Conservation (phyloP, 2,888 invertebrate species). For the Teinopalpus imperialis region DNA sequence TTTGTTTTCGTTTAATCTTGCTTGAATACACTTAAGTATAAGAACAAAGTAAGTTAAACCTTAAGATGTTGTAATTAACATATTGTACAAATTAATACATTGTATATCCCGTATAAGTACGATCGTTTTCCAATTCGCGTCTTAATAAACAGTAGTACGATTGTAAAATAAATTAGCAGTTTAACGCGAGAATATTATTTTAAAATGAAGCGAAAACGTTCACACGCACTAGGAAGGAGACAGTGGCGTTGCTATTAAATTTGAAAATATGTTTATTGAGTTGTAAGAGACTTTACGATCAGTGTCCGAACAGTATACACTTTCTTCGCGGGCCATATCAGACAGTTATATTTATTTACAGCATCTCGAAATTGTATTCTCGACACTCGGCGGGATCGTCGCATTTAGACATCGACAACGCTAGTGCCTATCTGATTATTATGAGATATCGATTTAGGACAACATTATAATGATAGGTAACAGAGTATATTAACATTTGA, state of each 20-base stretch:
- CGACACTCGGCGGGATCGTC: slow-evolving; percentile 29
- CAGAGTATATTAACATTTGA: not conserved
- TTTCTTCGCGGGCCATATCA: slow-evolving; percentile 50
- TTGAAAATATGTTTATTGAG: slow-evolving; percentile 65
- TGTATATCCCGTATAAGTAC: too few species aligned
- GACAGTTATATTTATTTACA: slow-evolving; percentile 76
- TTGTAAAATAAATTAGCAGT: slow-evolving; percentile 1
- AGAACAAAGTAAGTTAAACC: too few species aligned
- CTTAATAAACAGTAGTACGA: not conserved
- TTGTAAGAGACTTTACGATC: slow-evolving; percentile 63
- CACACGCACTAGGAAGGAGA: slow-evolving; percentile 27
- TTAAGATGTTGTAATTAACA: too few species aligned
- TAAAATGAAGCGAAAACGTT: slow-evolving; percentile 29
- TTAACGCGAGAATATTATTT: slow-evolving; percentile 12
- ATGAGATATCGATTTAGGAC: slow-evolving; percentile 11
- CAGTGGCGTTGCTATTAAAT: slow-evolving; percentile 41
- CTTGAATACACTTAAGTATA: too few species aligned
- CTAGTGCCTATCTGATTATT: slow-evolving; percentile 10
- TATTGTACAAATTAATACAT: too few species aligned
- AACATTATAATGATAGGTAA: not conserved
- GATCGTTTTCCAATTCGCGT: not conserved
- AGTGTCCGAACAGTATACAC: slow-evolving; percentile 49
- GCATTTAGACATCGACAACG: slow-evolving; percentile 21
- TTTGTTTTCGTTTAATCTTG: too few species aligned
- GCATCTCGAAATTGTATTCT: slow-evolving; percentile 43